Percentiles rank a stretch among this genome's conserved stretches.
Conservation (phyloP, 35 echinoderm and acorn worm genomes). For the Strongylocentrotus purpuratus region DNA sequence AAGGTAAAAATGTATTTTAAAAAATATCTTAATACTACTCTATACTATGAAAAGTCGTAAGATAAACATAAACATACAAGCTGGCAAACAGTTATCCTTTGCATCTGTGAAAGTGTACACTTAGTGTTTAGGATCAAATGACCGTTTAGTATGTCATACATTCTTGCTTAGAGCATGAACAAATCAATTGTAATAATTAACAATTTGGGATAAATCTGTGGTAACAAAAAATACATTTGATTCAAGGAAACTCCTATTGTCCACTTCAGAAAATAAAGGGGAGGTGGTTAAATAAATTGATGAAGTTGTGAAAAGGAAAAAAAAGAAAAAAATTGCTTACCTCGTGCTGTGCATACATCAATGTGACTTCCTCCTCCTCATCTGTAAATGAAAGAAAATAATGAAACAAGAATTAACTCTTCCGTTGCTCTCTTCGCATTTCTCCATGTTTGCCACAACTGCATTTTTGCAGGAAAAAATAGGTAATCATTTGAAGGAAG, state of each 20-base stretch:
- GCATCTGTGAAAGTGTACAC: background rate
- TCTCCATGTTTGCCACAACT: no score
- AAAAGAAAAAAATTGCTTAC: constrained; percentile 38
- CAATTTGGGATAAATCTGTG: background rate
- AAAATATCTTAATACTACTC: no score
- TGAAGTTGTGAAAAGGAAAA: background rate
- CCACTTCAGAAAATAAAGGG: no score
- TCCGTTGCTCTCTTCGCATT: no score
- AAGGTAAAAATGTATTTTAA: no score
- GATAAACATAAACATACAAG: no score
- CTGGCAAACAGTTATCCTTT: no score
- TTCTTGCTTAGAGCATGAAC: background rate
- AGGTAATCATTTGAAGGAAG: background rate
- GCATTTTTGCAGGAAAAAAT: no score
- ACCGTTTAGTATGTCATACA: background rate
- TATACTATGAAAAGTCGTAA: no score
- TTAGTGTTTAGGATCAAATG: background rate
- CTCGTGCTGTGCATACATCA: constrained; percentile 96
- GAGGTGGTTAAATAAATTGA: no score
- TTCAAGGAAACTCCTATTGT: background rate
- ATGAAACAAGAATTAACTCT: background rate
- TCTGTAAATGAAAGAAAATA: constrained; percentile 63
- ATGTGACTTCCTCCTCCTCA: constrained; percentile 95
- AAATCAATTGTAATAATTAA: background rate
- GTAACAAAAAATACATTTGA: background rate